A percentile compares a stretch with the other conserved stretches of the same genome.
Conservation (phyloP, 2,888 invertebrate genomes). For the Aromia moschata region DNA sequence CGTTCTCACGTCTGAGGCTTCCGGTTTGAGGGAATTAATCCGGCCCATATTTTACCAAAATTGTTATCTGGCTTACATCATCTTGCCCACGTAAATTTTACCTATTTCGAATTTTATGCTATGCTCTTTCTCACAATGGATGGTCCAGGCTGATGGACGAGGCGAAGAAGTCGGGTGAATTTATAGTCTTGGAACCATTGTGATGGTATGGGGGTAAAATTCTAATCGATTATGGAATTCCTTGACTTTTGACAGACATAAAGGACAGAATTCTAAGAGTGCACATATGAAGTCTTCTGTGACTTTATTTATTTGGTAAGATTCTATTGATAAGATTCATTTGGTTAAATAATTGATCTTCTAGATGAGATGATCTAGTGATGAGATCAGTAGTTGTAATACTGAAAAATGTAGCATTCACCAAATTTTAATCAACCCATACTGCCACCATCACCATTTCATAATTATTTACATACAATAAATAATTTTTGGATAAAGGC, state of each 20-base stretch:
- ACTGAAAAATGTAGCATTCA: too few species aligned
- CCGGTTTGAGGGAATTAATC: constrained; percentile 50
- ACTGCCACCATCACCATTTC: too few species aligned
- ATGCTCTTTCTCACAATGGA: constrained; percentile 18
- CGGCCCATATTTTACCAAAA: constrained; percentile 44
- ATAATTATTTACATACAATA: too few species aligned
- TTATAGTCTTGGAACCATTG: background rate
- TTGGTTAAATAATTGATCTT: too few species aligned
- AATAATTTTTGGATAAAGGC: too few species aligned
- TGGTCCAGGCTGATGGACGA: constrained; percentile 1
- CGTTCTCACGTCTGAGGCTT: constrained; percentile 48
- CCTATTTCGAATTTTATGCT: constrained; percentile 34
- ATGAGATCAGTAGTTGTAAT: too few species aligned
- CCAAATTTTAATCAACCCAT: too few species aligned
- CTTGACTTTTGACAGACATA: background rate
- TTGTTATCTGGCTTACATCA: constrained; percentile 40
- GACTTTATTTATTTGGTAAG: too few species aligned
- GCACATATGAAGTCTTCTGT: too few species aligned
- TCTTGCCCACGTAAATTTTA: constrained; percentile 47
- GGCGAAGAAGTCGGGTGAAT: constrained; percentile 4
- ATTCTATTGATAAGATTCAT: too few species aligned
- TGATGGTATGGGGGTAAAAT: background rate
- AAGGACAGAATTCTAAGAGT: too few species aligned
- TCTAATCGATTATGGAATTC: background rate
- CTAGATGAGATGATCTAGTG: too few species aligned